These are phyloP conservation scores for Athetis lepigone DNA, from an alignment of 2,888 invertebrate species.

Conservation along the genomic window DNA sequence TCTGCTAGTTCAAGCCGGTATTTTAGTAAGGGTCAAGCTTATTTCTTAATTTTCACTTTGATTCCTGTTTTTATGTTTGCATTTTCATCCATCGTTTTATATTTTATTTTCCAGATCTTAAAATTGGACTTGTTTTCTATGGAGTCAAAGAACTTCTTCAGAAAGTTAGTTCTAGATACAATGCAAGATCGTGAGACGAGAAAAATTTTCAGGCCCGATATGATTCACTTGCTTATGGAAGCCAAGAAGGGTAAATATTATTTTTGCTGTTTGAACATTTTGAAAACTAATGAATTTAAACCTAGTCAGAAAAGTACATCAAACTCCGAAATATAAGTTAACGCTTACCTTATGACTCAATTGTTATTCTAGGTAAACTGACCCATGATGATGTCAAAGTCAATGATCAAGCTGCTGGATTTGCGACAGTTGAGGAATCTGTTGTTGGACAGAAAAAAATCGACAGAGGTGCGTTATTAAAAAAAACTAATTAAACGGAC, in stretches of 20 bases:
- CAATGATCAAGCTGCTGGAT: constrained; percentile 75
- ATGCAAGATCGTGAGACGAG: constrained; percentile 79
- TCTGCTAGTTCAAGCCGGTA: too few species aligned
- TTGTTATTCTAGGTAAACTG: constrained; percentile 54
- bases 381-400: constrained; percentile 67
- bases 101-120: constrained; percentile 53
- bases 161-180: constrained; percentile 74
- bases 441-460: constrained; percentile 72
- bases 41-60: background rate
- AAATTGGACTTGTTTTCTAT: constrained; percentile 63
- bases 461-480: constrained; percentile 67
- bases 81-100: background rate
- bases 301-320: too few species aligned
- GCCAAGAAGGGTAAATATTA: constrained; percentile 80
- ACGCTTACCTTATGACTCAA: too few species aligned
- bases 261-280: too few species aligned
- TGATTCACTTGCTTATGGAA: constrained; percentile 90
- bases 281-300: too few species aligned
- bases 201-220: constrained; percentile 84
- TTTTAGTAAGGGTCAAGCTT: too few species aligned
- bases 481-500: too few species aligned
- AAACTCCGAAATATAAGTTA: too few species aligned
- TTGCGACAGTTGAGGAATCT: constrained; percentile 84
- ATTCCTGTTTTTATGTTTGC: background rate
- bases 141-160: constrained; percentile 74